phyloP scores from a whole-genome alignment of 2,113 vertebrate genomes.

The Varanus salvator region DNA sequence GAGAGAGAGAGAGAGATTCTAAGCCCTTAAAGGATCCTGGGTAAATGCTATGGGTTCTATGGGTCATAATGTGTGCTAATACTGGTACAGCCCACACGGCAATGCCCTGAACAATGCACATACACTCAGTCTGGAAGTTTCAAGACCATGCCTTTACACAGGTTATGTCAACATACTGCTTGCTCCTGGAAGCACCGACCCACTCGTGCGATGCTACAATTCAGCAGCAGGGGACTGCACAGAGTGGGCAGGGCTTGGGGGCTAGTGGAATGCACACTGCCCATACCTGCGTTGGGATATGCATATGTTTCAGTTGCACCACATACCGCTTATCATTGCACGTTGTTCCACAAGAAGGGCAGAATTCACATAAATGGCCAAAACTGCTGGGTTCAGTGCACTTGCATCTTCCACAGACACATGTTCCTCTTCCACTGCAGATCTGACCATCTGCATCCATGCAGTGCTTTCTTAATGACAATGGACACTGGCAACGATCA shows the following conservation, averaged over 20 bases:
- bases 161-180: not conserved
- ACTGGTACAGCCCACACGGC: no score
- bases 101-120: not conserved
- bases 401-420: slow-evolving; percentile 89
- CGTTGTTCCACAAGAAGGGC: slow-evolving; percentile 84
- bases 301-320: not conserved
- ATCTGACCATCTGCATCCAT: slow-evolving; percentile 82
- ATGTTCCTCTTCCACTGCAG: slow-evolving; percentile 89
- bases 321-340: slow-evolving; percentile 90
- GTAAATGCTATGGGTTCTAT: not conserved
- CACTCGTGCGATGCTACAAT: not conserved
- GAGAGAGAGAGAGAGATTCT: not conserved
- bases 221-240: no score
- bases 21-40: not conserved
- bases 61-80: not conserved
- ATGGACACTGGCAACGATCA: slow-evolving; percentile 86
- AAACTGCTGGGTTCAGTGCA: slow-evolving; percentile 85
- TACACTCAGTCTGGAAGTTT: not conserved
- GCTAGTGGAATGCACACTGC: not conserved
- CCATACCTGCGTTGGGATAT: not conserved
- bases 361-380: slow-evolving; percentile 90
- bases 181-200: not conserved
- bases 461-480: slow-evolving; percentile 82
- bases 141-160: not conserved
- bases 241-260: not conserved